These are phyloP conservation scores for Allobates femoralis DNA, from an alignment of 2,797 vertebrate species.

Conservation along the genomic window DNA sequence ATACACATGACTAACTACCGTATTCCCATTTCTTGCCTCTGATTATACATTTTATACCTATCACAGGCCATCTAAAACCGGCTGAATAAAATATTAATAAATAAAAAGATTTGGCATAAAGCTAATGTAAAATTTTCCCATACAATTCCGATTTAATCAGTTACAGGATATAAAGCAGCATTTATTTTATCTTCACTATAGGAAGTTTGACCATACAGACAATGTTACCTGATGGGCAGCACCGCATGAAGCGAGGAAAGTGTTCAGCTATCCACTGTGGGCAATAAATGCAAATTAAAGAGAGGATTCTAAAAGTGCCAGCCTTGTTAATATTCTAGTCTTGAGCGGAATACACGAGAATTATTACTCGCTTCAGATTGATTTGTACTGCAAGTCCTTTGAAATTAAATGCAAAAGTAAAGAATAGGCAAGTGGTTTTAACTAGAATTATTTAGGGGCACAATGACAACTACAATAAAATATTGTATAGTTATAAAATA, in stretches of 20 bases:
- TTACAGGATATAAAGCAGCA: conserved; percentile 45
- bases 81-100: neutral
- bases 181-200: conserved; percentile 42
- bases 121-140: conserved; percentile 5
- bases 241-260: conserved; percentile 34
- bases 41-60: neutral
- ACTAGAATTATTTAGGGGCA: conserved; percentile 49
- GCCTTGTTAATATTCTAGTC: conserved; percentile 57
- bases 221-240: conserved; percentile 36
- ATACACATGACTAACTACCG: neutral
- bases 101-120: conserved; percentile 6
- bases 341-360: conserved; percentile 48
- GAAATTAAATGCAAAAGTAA: conserved; percentile 56
- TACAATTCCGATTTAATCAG: conserved; percentile 50
- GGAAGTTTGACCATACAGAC: conserved; percentile 32
- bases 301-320: conserved; percentile 37
- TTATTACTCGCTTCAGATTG: conserved; percentile 50
- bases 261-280: conserved; percentile 39
- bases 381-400: conserved; percentile 57
- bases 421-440: conserved; percentile 40
- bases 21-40: neutral
- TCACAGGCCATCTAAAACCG: neutral
- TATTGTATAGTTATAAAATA: conserved; percentile 47
- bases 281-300: conserved; percentile 51
- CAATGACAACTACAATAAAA: conserved; percentile 51